Evolutionary conservation across 1,140 invertebrate species (phyloP), one percentile per base, ranked within the genome.

Genomic region (Hypothenemus hampei): DNA sequence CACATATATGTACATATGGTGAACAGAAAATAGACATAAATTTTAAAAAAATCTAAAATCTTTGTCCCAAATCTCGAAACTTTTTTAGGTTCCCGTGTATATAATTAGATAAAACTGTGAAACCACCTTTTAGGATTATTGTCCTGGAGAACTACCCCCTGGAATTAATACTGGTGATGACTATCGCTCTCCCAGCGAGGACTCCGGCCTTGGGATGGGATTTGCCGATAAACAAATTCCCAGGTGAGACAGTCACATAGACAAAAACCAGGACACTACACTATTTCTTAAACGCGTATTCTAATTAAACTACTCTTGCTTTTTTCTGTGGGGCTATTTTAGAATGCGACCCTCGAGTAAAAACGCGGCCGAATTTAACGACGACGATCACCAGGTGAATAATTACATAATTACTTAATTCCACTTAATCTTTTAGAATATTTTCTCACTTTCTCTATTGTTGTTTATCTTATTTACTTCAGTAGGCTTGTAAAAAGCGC

Each of bases 191-290:
- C 86, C 86, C 40, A 88, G 85, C 70, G 86, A 90, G 73, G 86
- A 89, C 78, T 87, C 85, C 71, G 86, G 86, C 64, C 80, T 90
- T 66, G 86, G 87, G 68, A 78, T 87, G 69, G 83, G 83, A 69
- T 80, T 83, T 72, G 77, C 78, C 73, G 80, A 84, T 72, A 75
- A 81, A 75, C 52, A 55, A 23, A 36, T 39, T 31, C 33, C 48
- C 29, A 57, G 55, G 55, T 57, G 55, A 57, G 54, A 7, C 36
- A 37, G 7, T 16, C 11, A 37, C n/a, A n/a, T 29, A n/a, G 6
- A 29, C 26, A 29, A 29, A 29, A 7, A n/a, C 26, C 8, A 37
- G 21, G 39, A 21, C 18, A 13, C 8, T 11, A n/a, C n/a, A 10
- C 8, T 11, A 8, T 11, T 22, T 22, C 15, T 6, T 41, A 41